Evolutionary conservation across 2,113 vertebrate genomes (phyloP).

Genomic region (Thalassoma bifasciatum): DNA sequence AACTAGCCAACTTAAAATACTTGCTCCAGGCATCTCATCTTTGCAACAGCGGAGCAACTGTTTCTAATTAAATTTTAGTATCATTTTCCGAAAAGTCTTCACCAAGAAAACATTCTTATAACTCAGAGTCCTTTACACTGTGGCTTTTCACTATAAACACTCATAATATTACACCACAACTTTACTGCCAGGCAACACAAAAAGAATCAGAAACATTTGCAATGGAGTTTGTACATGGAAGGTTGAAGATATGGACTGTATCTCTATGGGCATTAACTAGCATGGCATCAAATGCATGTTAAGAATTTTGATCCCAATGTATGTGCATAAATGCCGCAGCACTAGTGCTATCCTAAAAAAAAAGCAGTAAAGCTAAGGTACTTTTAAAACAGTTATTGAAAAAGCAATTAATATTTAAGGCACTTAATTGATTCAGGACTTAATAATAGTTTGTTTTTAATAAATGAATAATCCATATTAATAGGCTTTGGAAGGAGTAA

Average conservation of each 20-base stretch:
- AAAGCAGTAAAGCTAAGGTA: no score
- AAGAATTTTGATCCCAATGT: not conserved
- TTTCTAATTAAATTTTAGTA: constrained; percentile 82
- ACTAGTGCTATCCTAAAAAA: not conserved
- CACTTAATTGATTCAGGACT: no score
- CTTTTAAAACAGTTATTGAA: no score
- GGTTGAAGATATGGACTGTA: constrained; percentile 27
- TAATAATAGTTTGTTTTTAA: not conserved
- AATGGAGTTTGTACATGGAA: constrained; percentile 24
- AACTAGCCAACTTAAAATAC: constrained; percentile 46
- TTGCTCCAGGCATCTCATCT: constrained; percentile 68
- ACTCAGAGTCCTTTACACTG: constrained; percentile 72
- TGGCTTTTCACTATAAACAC: constrained; percentile 76
- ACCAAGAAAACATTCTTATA: constrained; percentile 80
- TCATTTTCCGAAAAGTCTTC: constrained; percentile 75
- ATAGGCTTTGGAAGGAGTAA: no score
- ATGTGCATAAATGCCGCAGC: not conserved
- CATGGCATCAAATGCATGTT: not conserved
- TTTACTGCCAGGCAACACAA: constrained; percentile 60
- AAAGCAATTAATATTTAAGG: no score
- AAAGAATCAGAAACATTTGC: constrained; percentile 47
- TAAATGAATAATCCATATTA: no score
- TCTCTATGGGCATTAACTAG: constrained; percentile 18
- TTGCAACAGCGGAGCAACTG: constrained; percentile 73
- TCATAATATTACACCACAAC: constrained; percentile 68